Base-by-base conservation (phyloP, 2,888 invertebrate genomes). In the Oligia strigilis region DNA sequence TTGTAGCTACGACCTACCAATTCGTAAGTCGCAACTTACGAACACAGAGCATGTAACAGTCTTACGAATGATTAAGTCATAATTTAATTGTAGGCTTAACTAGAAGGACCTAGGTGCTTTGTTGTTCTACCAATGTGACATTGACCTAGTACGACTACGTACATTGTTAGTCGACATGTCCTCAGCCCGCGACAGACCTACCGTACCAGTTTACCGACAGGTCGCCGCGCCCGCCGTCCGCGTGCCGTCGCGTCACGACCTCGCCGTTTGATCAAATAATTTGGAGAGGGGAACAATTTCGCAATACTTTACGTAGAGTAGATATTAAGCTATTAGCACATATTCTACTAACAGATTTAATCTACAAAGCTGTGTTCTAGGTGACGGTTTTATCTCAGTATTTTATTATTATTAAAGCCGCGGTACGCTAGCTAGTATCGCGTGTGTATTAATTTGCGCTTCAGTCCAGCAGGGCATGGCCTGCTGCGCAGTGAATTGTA, bases 281-380 rank as follows among this genome's bases (percentile, higher is more conserved):
- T 77, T 67, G 81, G 82, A 62, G 82, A 62, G 78, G 67, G 82
- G 72, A 43, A 71, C 60, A 36, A 65, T 77, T 82, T 46, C 66
- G 36, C 4, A 81, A 81, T 77, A 55, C 2, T 71, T 80, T 71
- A 29, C 13, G 66, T 52, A n/a, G 58, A 13, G 66, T 52, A n/a
- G 58, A 13, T 70, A 49, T 9, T 29, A 29, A 29, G 6, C 46
- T 40, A 70, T 36, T 58, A 52, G 9, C 62, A 70, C 29, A 11
- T 49, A 58, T 29, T 62, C 19, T 64, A n/a, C 9, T n/a, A 13
- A 60, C 19, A 52, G 52, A 43, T 46, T 17, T n/a, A 17, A 69
- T n/a, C 43, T 70, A 14, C 29, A 66, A 23, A 66, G 58, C 1
- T n/a, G 14, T n/a, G 13, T 36, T 36, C 19, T 49, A 40, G 6